These are phyloP conservation scores for Drosophila birchii DNA, from an alignment of 2,888 invertebrate genomes.

Conservation along the genomic window DNA sequence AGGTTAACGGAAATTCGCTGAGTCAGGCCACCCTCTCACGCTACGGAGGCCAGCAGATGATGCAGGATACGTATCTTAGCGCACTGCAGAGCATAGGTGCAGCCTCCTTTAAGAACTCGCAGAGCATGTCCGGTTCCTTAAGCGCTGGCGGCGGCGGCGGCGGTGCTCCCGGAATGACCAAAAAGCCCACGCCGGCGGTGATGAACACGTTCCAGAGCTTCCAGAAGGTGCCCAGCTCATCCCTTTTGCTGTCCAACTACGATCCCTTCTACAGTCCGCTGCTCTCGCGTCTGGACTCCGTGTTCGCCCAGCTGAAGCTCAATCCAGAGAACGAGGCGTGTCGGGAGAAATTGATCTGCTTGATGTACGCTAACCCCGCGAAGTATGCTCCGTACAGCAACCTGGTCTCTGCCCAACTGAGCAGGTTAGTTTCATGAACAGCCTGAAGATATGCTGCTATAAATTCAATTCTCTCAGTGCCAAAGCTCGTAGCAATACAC, in stretches of 20 bases:
- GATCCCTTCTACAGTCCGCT: conserved; percentile 96
- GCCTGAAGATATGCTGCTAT: conserved; percentile 65
- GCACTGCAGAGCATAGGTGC: conserved; percentile 83
- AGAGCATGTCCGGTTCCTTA: conserved; percentile 70
- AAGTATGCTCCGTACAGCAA: conserved; percentile 96
- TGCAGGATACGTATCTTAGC: conserved; percentile 88
- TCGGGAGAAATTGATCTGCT: conserved; percentile 92
- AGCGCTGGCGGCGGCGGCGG: conserved; percentile 41
- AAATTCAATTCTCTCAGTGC: not conserved
- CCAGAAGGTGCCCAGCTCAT: conserved; percentile 93
- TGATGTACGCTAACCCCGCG: conserved; percentile 94
- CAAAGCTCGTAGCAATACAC: not conserved
- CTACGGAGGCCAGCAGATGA: conserved; percentile 86
- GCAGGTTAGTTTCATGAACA: conserved; percentile 87
- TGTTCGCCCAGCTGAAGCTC: conserved; percentile 90
- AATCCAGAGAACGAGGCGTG: conserved; percentile 89
- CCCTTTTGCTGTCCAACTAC: conserved; percentile 92
- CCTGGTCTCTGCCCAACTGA: conserved; percentile 93
- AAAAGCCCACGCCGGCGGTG: conserved; percentile 85
- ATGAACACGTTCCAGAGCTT: conserved; percentile 90
- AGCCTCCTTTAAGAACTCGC: conserved; percentile 81
- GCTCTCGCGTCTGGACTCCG: conserved; percentile 92
- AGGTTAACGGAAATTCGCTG: conserved; percentile 75
- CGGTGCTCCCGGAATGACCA: conserved; percentile 72
- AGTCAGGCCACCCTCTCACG: conserved; percentile 83